Conservation (phyloP, 2,797 vertebrate genomes). For the Falco biarmicus region DNA sequence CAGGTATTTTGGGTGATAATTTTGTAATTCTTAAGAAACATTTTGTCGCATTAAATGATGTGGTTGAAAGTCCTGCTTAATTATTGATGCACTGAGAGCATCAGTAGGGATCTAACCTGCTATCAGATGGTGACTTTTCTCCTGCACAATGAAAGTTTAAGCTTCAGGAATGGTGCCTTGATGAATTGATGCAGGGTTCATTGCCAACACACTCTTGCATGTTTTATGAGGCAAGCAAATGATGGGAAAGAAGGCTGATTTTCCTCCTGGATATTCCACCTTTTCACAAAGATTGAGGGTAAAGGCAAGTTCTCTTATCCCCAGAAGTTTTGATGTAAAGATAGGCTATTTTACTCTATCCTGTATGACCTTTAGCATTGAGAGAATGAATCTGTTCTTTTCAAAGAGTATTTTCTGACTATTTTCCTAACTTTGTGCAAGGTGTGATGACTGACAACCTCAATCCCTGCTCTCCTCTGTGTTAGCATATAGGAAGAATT, state of each 20-base stretch:
- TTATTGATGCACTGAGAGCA: slow-evolving; percentile 58
- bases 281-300: slow-evolving; percentile 10
- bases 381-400: not conserved
- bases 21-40: slow-evolving; percentile 50
- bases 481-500: not conserved
- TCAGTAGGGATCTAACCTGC: slow-evolving; percentile 32
- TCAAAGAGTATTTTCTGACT: not conserved
- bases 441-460: not conserved
- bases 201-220: slow-evolving; percentile 44
- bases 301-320: not conserved
- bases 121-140: not conserved
- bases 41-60: slow-evolving; percentile 61
- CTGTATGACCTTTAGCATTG: not conserved
- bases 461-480: not conserved
- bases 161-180: not conserved
- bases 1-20: slow-evolving; percentile 15
- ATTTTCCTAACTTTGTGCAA: not conserved
- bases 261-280: slow-evolving; percentile 27
- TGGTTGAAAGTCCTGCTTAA: slow-evolving; percentile 60
- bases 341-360: not conserved
- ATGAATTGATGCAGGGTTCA: slow-evolving; percentile 17
- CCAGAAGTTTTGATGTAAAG: not conserved
- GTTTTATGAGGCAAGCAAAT: slow-evolving; percentile 60
- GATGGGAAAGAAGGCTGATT: slow-evolving; percentile 2
- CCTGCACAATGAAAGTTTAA: not conserved